These are phyloP conservation scores for Trachelipus rathkii DNA, from an alignment of 1,140 invertebrate species.

Conservation along the genomic window DNA sequence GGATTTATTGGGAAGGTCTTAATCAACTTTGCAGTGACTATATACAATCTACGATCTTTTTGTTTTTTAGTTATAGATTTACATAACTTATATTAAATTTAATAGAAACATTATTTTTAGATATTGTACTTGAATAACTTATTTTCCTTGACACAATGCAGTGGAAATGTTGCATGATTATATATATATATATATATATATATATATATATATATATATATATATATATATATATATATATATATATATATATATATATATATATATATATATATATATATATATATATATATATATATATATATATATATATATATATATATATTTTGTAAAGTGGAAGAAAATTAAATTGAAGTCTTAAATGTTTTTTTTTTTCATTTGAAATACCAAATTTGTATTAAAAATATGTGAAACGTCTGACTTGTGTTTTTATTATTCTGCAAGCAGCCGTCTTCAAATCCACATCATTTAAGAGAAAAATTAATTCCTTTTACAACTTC, in stretches of 20 bases:
- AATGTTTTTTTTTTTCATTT: not conserved
- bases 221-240: conserved; percentile 3
- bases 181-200: conserved; percentile 3
- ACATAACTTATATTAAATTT: not conserved
- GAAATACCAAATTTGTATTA: not conserved
- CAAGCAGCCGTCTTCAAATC: too few relatives aligned
- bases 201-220: conserved; percentile 3
- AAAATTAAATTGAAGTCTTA: not conserved
- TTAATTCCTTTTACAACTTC: too few relatives aligned
- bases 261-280: conserved; percentile 3
- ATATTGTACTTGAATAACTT: not conserved
- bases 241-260: conserved; percentile 3
- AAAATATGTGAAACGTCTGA: too few relatives aligned
- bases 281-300: conserved; percentile 3
- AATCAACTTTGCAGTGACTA: too few relatives aligned
- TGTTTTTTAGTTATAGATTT: not conserved
- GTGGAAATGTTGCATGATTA: not conserved
- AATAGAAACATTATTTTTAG: not conserved
- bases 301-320: not conserved
- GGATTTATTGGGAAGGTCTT: too few relatives aligned
- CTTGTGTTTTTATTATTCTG: too few relatives aligned
- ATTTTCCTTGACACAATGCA: not conserved
- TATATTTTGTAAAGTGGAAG: too few relatives aligned
- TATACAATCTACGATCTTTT: too few relatives aligned
- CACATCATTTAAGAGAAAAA: too few relatives aligned